Evolutionary conservation across 1,140 invertebrate genomes (phyloP).

Genomic region (Procambarus clarkii): DNA sequence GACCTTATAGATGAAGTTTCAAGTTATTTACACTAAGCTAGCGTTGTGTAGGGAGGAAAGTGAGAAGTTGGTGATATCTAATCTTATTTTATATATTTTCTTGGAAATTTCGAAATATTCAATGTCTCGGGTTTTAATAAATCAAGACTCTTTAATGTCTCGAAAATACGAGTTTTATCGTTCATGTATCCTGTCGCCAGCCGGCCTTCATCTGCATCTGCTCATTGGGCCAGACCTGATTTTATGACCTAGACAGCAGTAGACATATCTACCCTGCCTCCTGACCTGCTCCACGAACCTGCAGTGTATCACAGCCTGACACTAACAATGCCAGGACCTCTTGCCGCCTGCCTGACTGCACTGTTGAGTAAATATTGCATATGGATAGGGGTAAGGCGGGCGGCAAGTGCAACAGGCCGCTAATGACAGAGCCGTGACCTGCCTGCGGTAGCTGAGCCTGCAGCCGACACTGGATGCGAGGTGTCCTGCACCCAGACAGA

Average conservation of each 20-base stretch:
- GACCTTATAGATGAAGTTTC: too few species aligned
- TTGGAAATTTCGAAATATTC: too few species aligned
- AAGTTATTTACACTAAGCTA: too few species aligned
- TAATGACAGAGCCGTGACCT: neutral
- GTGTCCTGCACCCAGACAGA: slow-evolving; percentile 3
- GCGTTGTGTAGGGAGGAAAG: too few species aligned
- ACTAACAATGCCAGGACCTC: neutral
- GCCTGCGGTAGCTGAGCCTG: neutral
- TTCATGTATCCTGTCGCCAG: too few species aligned
- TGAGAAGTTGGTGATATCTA: too few species aligned
- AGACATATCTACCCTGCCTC: too few species aligned
- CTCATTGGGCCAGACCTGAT: too few species aligned
- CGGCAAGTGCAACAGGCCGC: neutral
- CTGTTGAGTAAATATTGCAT: neutral
- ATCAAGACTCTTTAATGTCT: neutral
- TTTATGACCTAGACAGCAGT: too few species aligned
- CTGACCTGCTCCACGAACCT: neutral
- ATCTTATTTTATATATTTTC: too few species aligned
- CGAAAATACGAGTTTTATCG: slow-evolving; percentile 1
- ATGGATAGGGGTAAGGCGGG: neutral
- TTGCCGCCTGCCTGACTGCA: neutral
- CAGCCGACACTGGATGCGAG: slow-evolving; percentile 9
- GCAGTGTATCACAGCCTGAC: neutral
- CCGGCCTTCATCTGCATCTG: too few species aligned
- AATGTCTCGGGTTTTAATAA: too few species aligned